A percentile compares a stretch with the other conserved stretches of the same genome.
phyloP scores from a whole-genome alignment of 2,888 invertebrate species.

The Spisula subtruncata region DNA sequence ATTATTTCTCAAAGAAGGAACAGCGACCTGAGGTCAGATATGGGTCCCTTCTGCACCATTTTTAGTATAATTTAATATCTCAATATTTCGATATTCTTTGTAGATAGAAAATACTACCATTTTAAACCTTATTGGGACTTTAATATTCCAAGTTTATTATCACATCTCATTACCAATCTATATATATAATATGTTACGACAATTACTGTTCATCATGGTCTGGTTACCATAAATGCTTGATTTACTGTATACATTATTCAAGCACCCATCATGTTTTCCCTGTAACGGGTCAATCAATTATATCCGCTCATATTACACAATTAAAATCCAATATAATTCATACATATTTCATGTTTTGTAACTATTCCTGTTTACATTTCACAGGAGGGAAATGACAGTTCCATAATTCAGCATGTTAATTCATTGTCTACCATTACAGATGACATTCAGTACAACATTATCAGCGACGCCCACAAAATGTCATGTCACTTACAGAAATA shows the following conservation, averaged over 20 bases:
- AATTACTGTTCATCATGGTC: background rate
- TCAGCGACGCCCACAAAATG: background rate
- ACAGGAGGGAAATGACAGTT: background rate
- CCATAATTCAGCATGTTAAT: background rate
- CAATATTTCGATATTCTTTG: no score
- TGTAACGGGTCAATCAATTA: background rate
- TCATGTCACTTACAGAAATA: background rate
- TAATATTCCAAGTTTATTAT: no score
- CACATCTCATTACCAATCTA: no score
- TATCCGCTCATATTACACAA: background rate
- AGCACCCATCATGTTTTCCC: background rate
- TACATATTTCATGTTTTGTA: background rate
- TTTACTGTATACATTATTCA: background rate
- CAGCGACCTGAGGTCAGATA: no score
- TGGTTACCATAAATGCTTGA: background rate
- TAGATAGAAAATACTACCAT: no score
- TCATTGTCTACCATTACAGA: constrained; percentile 6
- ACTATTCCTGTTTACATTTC: background rate
- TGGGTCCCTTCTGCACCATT: no score
- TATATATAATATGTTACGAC: background rate
- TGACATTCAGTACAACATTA: background rate
- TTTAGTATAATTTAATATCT: no score
- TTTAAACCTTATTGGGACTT: no score
- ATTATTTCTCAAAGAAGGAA: no score
- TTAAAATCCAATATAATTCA: constrained; percentile 7